Base-by-base conservation (phyloP, 2,113 vertebrate genomes). In the Bos indicus region DNA sequence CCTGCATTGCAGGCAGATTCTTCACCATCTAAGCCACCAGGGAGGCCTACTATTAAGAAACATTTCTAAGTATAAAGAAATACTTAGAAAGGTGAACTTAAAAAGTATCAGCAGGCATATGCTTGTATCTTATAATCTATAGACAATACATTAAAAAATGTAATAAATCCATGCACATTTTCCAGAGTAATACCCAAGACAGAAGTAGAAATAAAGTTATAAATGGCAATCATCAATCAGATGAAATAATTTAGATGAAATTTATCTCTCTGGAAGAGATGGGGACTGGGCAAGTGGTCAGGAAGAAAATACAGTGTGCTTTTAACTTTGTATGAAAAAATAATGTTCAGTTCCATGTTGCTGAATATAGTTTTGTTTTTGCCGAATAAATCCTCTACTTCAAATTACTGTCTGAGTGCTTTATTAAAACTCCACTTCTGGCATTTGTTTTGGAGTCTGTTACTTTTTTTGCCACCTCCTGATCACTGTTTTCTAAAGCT, bases 401-500 rank as follows among this genome's bases (percentile, higher is more conserved):
- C 64, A 67, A 67, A 67, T 67, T 67, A 67, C 64, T 36, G 8
- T 67, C 64, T 67, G 64, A 67, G 36, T n/a, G 33, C 16, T 67
- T 36, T 67, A 67, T 71, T 71, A 36, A 71, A 71, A 71, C 64
- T 71, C 33, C n/a, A 36, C 19, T 71, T 71, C 17, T 36, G 67
- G 67, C n/a, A n/a, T 71, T 71, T 40, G 10, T 40, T 40, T 23
- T 23, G 19, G 5, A 23, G 19, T 71, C 67, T 40, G n/a, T 23
- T 71, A 23, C 67, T 71, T 23, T 71, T 71, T 19, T 40, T 23
- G n/a, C 19, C 67, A 71, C n/a, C 67, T 64, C 97, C 97, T 97
- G 98, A 98, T 52, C 94, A 92, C 57, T 92, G 62, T 74, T 96
- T 92, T 5, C 64, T 95, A 67, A 56, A 97, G 36, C 26, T 83